Conservation (phyloP, 2,113 vertebrate species). For the Elaphurus davidianus region DNA sequence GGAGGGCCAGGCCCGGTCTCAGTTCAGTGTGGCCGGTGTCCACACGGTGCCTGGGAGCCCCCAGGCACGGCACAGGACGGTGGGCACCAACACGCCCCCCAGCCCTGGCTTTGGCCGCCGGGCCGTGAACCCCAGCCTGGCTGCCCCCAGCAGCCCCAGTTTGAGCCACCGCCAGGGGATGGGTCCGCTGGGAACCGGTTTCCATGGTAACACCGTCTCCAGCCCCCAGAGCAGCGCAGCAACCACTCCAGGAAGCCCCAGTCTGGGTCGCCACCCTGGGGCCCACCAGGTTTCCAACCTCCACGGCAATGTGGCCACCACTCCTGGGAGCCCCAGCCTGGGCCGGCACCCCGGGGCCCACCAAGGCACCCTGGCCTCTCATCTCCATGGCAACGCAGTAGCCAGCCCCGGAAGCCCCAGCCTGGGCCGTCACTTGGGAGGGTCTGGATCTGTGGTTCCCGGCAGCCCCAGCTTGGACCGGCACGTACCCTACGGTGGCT, state of each 20-base stretch:
- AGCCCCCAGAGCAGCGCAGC: constrained; percentile 85
- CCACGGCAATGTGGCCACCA: constrained; percentile 57
- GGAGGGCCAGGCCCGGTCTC: constrained; percentile 71
- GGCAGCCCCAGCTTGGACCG: constrained; percentile 91
- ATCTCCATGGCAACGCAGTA: constrained; percentile 63
- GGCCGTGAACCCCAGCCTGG: constrained; percentile 75
- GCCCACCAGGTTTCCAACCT: constrained; percentile 55
- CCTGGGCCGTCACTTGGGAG: constrained; percentile 66
- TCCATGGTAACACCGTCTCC: constrained; percentile 61
- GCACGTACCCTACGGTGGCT: constrained; percentile 88
- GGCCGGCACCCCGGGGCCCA: constrained; percentile 82
- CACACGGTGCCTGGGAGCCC: constrained; percentile 86
- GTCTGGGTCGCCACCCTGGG: constrained; percentile 48
- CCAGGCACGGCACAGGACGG: constrained; percentile 84
- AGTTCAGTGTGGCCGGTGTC: constrained; percentile 75
- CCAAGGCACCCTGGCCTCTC: constrained; percentile 59
- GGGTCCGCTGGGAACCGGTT: constrained; percentile 38
- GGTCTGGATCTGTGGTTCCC: constrained; percentile 80
- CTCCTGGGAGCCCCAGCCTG: constrained; percentile 90
- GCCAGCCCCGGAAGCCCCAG: constrained; percentile 85
- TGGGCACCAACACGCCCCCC: constrained; percentile 83
- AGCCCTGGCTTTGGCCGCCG: constrained; percentile 84
- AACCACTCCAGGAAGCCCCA: constrained; percentile 57
- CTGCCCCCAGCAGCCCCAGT: constrained; percentile 62
- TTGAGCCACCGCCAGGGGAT: constrained; percentile 60